These are phyloP conservation scores for Ramphastos sulfuratus DNA, from an alignment of 2,113 vertebrate species.

Conservation along the genomic window DNA sequence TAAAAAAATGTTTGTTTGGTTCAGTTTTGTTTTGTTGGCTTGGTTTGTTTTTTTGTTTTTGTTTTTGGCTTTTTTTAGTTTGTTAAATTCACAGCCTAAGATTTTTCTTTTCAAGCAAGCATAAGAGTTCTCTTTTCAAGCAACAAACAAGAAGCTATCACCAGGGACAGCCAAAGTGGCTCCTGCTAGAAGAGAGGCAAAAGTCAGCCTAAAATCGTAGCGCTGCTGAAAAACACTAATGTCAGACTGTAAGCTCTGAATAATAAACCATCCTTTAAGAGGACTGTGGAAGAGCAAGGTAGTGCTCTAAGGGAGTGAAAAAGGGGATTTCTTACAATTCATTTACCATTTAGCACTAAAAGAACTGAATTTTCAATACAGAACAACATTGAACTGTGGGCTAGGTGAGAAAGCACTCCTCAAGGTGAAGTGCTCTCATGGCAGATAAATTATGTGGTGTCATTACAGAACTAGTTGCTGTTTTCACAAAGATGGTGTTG, in stretches of 20 bases:
- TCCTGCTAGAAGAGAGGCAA: background rate
- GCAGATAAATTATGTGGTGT: background rate
- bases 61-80: background rate
- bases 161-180: background rate
- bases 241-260: background rate
- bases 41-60: background rate
- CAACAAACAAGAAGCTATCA: background rate
- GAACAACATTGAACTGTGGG: background rate
- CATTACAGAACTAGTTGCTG: background rate
- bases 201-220: background rate
- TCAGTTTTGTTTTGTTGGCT: too few relatives aligned
- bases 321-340: background rate
- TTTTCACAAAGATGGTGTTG: background rate
- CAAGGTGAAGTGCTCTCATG: conserved; percentile 3
- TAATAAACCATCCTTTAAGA: background rate
- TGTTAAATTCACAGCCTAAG: background rate
- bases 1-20: background rate
- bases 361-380: background rate
- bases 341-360: background rate
- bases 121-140: background rate
- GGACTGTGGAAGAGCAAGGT: background rate
- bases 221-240: background rate
- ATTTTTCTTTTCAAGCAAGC: background rate
- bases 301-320: background rate
- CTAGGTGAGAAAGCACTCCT: background rate